Percentiles rank a stretch among this genome's conserved stretches.
phyloP scores from a whole-genome alignment of 2,797 vertebrate species.

The Psittacula echo region DNA sequence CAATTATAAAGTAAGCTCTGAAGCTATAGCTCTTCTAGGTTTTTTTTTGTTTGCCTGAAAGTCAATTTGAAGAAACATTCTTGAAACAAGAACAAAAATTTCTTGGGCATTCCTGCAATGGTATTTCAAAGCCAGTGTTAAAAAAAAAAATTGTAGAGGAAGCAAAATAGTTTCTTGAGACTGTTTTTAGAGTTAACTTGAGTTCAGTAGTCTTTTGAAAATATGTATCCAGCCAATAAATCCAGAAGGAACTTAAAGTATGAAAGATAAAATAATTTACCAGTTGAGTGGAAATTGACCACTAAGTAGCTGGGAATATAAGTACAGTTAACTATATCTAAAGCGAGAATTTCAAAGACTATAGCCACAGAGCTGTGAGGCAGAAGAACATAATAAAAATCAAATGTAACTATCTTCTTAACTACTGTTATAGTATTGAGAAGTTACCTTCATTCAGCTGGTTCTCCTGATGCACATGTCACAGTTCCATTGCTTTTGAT shows the following conservation, averaged over 20 bases:
- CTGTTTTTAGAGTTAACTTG: not conserved
- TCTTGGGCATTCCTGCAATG: not conserved
- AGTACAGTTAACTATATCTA: not conserved
- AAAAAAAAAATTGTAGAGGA: not conserved
- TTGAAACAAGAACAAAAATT: not conserved
- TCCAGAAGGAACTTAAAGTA: not conserved
- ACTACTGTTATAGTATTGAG: not conserved
- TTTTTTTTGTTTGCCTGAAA: not conserved
- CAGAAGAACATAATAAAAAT: not conserved
- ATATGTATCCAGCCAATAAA: not conserved
- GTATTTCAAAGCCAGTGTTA: not conserved
- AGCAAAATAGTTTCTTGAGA: not conserved
- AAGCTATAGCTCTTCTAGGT: not conserved
- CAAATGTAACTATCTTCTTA: not conserved
- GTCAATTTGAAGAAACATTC: not conserved
- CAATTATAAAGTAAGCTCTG: not conserved
- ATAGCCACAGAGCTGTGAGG: not conserved
- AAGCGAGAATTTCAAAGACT: not conserved
- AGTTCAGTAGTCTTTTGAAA: not conserved
- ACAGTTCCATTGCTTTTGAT: not conserved
- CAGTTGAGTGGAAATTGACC: not conserved
- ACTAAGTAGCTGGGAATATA: not conserved
- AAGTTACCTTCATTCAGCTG: not conserved
- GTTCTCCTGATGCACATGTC: not conserved
- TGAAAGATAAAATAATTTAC: not conserved